phyloP scores from a whole-genome alignment of 1,140 invertebrate species.

The Belonocnema kinseyi region DNA sequence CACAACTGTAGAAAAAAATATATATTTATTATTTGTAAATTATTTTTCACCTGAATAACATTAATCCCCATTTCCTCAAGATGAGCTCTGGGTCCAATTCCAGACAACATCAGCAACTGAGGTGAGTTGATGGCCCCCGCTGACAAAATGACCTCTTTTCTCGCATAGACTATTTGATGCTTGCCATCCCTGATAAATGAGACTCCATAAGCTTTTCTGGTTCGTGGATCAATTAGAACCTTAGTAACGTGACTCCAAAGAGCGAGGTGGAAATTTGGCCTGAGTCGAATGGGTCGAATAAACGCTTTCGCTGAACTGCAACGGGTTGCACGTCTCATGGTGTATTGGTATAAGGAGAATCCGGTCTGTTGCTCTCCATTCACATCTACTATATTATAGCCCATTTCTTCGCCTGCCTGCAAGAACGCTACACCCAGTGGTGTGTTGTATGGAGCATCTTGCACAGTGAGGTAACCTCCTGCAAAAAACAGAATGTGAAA shows the following conservation, averaged over 20 bases:
- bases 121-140: constrained; percentile 87
- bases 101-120: constrained; percentile 90
- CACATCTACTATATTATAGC: constrained; percentile 87
- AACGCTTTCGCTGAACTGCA: constrained; percentile 89
- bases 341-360: constrained; percentile 88
- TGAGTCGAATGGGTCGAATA: constrained; percentile 82
- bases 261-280: constrained; percentile 85
- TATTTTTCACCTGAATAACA: constrained; percentile 70
- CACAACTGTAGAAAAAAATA: neutral
- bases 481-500: constrained; percentile 35
- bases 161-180: constrained; percentile 81
- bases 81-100: constrained; percentile 85
- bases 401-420: constrained; percentile 93
- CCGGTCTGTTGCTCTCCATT: constrained; percentile 89
- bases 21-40: no score
- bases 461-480: constrained; percentile 88
- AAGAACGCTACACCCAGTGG: constrained; percentile 88
- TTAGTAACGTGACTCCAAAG: constrained; percentile 86
- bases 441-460: constrained; percentile 88
- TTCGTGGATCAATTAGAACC: constrained; percentile 83
- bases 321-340: constrained; percentile 85
- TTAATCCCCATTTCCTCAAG: constrained; percentile 81
- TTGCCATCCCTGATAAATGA: constrained; percentile 84
- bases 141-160: constrained; percentile 86
- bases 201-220: constrained; percentile 84